A percentile compares a stretch with the other conserved stretches of the same genome.
Conservation (phyloP, 2,797 vertebrate genomes). For the Tenualosa ilisha region DNA sequence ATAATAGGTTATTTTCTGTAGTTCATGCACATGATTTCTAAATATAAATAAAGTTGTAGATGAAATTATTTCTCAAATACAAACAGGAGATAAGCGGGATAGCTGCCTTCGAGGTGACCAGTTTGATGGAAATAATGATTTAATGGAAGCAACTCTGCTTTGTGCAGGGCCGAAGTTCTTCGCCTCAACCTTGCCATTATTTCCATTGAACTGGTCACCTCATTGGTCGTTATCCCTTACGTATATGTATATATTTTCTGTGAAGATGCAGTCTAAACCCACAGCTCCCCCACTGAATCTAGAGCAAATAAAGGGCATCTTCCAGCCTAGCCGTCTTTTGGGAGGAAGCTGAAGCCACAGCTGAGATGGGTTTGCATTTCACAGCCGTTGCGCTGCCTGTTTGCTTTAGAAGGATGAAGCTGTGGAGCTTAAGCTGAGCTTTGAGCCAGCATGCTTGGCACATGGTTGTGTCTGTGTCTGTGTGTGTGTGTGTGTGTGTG, state of each 20-base stretch:
- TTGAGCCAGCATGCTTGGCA: background rate
- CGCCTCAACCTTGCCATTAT: too few relatives aligned
- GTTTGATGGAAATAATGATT: too few relatives aligned
- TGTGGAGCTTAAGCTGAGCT: background rate
- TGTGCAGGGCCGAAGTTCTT: too few relatives aligned
- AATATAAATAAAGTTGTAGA: too few relatives aligned
- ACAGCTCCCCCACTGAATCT: background rate
- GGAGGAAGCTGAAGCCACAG: background rate
- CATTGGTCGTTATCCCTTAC: too few relatives aligned
- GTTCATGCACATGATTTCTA: too few relatives aligned
- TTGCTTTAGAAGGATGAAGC: background rate
- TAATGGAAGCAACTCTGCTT: too few relatives aligned
- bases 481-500: background rate
- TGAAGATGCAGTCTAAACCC: background rate
- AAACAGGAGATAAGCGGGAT: too few relatives aligned
- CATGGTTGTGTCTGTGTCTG: background rate
- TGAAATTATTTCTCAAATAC: too few relatives aligned
- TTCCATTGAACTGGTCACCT: too few relatives aligned
- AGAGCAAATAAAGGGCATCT: background rate
- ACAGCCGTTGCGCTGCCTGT: background rate
- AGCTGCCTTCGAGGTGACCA: too few relatives aligned
- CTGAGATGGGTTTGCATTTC: slow-evolving; percentile 6
- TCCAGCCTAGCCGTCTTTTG: background rate
- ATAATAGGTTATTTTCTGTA: too few relatives aligned
- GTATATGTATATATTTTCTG: background rate